Base-by-base conservation (phyloP, 2,113 vertebrate genomes). In the Rhinoptilus africanus region DNA sequence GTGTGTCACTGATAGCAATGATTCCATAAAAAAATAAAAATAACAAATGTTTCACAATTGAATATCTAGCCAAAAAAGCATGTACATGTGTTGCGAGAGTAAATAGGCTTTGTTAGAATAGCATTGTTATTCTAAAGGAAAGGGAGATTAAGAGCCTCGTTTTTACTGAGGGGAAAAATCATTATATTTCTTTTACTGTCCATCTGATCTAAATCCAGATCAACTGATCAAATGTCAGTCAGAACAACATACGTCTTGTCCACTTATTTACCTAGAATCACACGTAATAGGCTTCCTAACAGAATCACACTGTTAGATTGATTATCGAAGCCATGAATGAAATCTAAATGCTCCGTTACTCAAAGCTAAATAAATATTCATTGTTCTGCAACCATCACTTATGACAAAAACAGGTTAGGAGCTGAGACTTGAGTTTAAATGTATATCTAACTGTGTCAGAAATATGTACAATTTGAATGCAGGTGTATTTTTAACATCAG, bases 21-120 rank as follows among this genome's bases (percentile, higher is more conserved):
- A 84, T 90, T 83, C 60, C 73, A 96, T 76, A 88, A 95, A 94
- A 97, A 97, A 97, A 95, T 91, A 82, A 96, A 93, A 95, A 84
- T 59, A 86, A 76, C 28, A 67, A 83, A 85, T 89, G 8, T 86
- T 90, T 85, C 53, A 88, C 79, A 92, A 88, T 5, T 69, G 85
- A 95, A 93, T 96, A 94, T 66, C n/a, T 63, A 90, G 80, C 62
- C 41, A 79, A 94, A 96, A 96, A 88, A 94, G 11, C 69, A 85
- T 51, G 34, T 88, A 79, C 48, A 51, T 23, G 14, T 26, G 7
- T 60, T 82, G 64, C 16, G 12, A 88, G n/a, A 88, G 51, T 75
- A 84, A 95, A 78, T 45, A 64, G 64, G 19, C 53, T 90, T 67
- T 81, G 57, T 89, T 93, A 51, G 56, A 79, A 73, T 54, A 21